These are phyloP conservation scores for Philereme transversata DNA, from an alignment of 2,888 invertebrate species.

Conservation along the genomic window DNA sequence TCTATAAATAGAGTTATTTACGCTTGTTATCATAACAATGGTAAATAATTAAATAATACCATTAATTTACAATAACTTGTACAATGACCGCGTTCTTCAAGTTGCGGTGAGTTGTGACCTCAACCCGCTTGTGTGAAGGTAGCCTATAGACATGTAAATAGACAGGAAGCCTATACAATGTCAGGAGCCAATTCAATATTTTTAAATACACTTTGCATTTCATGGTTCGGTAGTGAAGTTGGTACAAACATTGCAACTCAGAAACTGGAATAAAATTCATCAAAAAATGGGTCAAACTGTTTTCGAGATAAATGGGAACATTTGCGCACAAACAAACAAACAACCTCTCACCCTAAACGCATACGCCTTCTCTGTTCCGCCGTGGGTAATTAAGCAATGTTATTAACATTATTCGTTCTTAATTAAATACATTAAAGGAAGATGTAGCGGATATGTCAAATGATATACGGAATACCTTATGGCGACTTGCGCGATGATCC, in stretches of 20 bases:
- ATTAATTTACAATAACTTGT: constrained; percentile 25
- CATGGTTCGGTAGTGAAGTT: constrained; percentile 27
- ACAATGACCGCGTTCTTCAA: constrained; percentile 36
- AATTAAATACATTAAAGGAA: too few relatives aligned
- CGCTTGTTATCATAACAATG: constrained; percentile 5
- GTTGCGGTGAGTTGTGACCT: constrained; percentile 63
- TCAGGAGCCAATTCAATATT: constrained; percentile 58
- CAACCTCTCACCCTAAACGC: too few relatives aligned
- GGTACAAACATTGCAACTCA: not conserved
- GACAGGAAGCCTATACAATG: constrained; percentile 77
- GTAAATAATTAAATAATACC: constrained; percentile 22
- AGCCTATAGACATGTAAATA: constrained; percentile 75
- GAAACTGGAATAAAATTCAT: too few relatives aligned
- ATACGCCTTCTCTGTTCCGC: too few relatives aligned
- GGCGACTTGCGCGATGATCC: too few relatives aligned
- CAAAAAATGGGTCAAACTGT: too few relatives aligned
- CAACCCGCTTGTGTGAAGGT: constrained; percentile 78
- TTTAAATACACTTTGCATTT: constrained; percentile 34
- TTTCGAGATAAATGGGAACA: too few relatives aligned
- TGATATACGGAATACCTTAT: too few relatives aligned
- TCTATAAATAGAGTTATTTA: constrained; percentile 2
- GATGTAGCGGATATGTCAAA: too few relatives aligned
- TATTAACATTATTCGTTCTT: too few relatives aligned
- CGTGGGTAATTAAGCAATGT: too few relatives aligned
- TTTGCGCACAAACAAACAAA: too few relatives aligned